Base-by-base conservation (phyloP, 2,797 vertebrate genomes). In the Phataginus tricuspis region DNA sequence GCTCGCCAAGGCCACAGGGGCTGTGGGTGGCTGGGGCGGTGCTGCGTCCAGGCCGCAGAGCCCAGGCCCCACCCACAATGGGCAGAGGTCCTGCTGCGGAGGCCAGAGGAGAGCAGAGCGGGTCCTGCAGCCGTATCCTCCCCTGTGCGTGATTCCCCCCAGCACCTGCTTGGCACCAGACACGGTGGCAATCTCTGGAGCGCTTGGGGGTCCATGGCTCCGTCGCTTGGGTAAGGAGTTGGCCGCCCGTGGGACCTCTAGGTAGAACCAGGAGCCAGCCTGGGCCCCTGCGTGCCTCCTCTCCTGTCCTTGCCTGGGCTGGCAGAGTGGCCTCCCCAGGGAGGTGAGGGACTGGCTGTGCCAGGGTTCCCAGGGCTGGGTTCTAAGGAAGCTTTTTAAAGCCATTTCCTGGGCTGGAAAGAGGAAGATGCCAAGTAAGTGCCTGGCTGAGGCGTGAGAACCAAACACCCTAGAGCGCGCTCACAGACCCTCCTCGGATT, bases 271-370 rank as follows among this genome's bases (percentile, higher is more conserved):
- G 86, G 45, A 31, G 34, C 63, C 25, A 23, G 55, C 86, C 66
- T 5, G 34, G 72, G 31, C 55, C 5, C 34, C 23, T n/a, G 74
- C 49, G 1, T 5, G 8, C 4, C 4, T 16, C 31, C 53, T 51
- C 29, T 51, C 42, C 0, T 2, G n/a, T 10, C 61, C 74, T 82
- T 2, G 4, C 23, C 39, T 13, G 2, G 71, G 31, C 64, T 80
- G 83, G 77, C 82, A 42, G 19, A 37, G 27, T 7, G 45, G 42
- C 39, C 49, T 80, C 71, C 63, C 63, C 2, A 4, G 83, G 45
- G 83, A 78, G 0, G 0, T 0, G 0, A n/a, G 34, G 12, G 55
- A 15, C 29, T 1, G 0, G 3, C 63, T 0, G 3, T 31, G 15
- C 87, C 49, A 23, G 49, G 23, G 18, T 64, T 55, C 88, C 68